Evolutionary conservation across 2,797 vertebrate species (phyloP).

Genomic region (Lemur catta): DNA sequence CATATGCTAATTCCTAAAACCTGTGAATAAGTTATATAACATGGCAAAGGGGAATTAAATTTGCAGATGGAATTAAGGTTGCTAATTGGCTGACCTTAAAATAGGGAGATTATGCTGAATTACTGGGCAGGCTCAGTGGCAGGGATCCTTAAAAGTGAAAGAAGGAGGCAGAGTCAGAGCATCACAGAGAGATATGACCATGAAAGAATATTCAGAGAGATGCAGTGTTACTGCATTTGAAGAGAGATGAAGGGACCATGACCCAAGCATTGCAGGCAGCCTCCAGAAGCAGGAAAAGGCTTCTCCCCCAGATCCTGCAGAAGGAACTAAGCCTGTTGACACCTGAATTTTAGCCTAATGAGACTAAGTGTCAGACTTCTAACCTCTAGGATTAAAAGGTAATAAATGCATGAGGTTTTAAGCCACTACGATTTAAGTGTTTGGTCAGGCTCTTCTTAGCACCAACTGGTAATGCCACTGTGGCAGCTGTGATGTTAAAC

Average conservation of each 20-base stretch:
- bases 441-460: neutral
- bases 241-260: neutral
- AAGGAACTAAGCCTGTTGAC: accelerated
- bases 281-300: neutral
- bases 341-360: neutral
- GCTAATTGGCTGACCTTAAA: neutral
- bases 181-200: neutral
- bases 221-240: too few relatives aligned
- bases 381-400: neutral
- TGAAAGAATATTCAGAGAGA: neutral
- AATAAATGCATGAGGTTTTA: neutral
- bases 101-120: neutral
- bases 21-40: neutral
- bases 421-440: neutral
- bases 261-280: neutral
- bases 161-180: neutral
- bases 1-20: neutral
- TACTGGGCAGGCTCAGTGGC: accelerated
- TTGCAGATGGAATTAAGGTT: neutral
- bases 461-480: too few relatives aligned
- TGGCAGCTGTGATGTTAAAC: neutral
- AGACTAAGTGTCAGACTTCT: neutral
- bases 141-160: neutral
- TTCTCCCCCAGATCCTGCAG: neutral
- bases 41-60: neutral